Evolutionary conservation across 2,113 vertebrate genomes (phyloP).

Genomic region (Coturnix japonica): DNA sequence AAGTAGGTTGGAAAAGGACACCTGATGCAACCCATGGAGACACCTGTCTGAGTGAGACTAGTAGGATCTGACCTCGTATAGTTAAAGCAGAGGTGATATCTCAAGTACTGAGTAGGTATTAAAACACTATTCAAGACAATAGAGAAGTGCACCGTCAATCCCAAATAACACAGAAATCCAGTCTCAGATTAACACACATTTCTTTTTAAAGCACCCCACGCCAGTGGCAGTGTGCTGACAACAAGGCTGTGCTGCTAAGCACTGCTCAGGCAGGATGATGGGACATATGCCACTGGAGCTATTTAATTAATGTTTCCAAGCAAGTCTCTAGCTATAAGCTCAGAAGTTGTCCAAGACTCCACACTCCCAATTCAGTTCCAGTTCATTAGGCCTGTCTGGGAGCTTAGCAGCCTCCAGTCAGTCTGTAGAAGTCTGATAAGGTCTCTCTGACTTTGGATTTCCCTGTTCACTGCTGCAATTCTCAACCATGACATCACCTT

Average conservation of each 20-base stretch:
- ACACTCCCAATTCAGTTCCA: background rate
- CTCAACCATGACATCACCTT: constrained; percentile 22
- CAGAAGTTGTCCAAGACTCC: constrained; percentile 13
- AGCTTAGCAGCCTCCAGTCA: background rate
- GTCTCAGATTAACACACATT: background rate
- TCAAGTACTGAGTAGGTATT: background rate
- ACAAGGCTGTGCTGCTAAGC: background rate
- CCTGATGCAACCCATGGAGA: background rate
- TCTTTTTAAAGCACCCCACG: background rate
- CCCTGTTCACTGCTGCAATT: background rate
- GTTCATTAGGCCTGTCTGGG: constrained; percentile 38
- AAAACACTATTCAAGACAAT: background rate
- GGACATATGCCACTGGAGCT: background rate
- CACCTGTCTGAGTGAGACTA: background rate
- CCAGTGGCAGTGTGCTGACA: fast-evolving
- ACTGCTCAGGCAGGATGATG: background rate
- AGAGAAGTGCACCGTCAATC: background rate
- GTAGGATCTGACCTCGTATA: background rate
- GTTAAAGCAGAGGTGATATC: background rate
- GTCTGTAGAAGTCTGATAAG: constrained; percentile 32
- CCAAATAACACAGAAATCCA: background rate
- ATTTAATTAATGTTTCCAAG: constrained; percentile 51
- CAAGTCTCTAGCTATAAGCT: background rate
- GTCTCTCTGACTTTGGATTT: background rate
- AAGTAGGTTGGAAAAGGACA: background rate